Evolutionary conservation across 2,797 vertebrate species (phyloP), one percentile per base, ranked within the genome.

Genomic region (Cheirogaleus major): DNA sequence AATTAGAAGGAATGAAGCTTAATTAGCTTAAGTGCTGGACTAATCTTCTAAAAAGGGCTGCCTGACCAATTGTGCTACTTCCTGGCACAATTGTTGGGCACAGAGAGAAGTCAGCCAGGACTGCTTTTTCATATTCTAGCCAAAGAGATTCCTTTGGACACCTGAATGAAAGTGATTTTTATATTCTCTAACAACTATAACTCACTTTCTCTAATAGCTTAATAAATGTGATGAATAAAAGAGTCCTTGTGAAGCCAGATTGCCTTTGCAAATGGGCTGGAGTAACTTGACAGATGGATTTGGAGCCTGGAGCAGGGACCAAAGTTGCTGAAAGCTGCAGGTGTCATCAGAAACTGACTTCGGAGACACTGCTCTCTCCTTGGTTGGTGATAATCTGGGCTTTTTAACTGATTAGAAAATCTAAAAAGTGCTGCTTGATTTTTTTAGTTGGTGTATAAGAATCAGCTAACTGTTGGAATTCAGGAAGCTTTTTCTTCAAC

Each of bases 161-260:
- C 93, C 95, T 89, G 65, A 92, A 88, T 69, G 89, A 92, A 97
- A 96, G 92, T 95, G 84, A 96, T 83, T 97, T 95, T 96, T 97
- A 93, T 98, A 91, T 95, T 97, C 93, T 93, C 52, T 95, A 96
- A 95, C 2, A 8, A 95, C 96, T 65, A 81, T 97, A 96, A 97
- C 92, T 98, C 96, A 97, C 94, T 96, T 96, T 98, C 95, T 96
- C 93, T 96, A 96, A 92, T 15, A 48, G 48, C 93, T 96, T 96
- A 95, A 72, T 95, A 94, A 97, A 92, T 92, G 92, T 41, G 91
- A 97, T 93, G 96, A 96, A 95, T 91, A 97, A 87, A 88, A 81
- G 85, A 89, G 89, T 32, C 20, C 50, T 81, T 84, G 43, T 35
- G 38, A 95, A 92, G 88, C 91, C 95, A 97, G 69, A 76, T 8